phyloP scores from a whole-genome alignment of 2,113 vertebrate genomes.

The Chlamydotis undulata region DNA sequence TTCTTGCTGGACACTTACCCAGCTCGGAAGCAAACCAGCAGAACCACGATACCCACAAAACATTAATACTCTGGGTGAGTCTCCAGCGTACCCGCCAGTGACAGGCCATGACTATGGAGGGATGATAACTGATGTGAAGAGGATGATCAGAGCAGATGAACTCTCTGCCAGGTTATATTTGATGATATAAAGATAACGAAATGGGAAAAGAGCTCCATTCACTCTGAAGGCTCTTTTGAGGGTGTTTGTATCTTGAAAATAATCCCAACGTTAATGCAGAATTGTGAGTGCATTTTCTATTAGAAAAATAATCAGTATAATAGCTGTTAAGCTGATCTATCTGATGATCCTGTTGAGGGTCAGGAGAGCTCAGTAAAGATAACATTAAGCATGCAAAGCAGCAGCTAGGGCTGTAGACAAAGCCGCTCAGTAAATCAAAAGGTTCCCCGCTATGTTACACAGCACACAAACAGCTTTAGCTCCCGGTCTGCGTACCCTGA shows the following conservation, averaged over 20 bases:
- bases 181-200: not conserved
- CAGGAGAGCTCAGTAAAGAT: slow-evolving; percentile 62
- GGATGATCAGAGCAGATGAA: not conserved
- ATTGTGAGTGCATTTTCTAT: slow-evolving; percentile 21
- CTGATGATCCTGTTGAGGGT: slow-evolving; percentile 64
- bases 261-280: slow-evolving; percentile 42
- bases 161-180: not conserved
- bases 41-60: not conserved
- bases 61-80: not conserved
- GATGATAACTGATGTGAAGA: not conserved
- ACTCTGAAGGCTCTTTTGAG: not conserved
- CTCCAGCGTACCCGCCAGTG: not conserved
- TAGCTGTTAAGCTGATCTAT: slow-evolving; percentile 67
- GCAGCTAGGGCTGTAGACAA: slow-evolving; percentile 35
- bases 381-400: slow-evolving; percentile 57
- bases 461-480: slow-evolving; percentile 21
- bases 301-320: slow-evolving; percentile 46
- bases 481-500: not conserved
- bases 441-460: not conserved
- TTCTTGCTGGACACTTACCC: not conserved
- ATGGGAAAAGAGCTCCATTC: not conserved
- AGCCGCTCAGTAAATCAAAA: slow-evolving; percentile 46
- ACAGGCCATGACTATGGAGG: not conserved
- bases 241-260: slow-evolving; percentile 33
- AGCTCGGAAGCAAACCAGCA: not conserved